Evolutionary conservation across 2,113 vertebrate species (phyloP).

Genomic region (Balaeniceps rex): DNA sequence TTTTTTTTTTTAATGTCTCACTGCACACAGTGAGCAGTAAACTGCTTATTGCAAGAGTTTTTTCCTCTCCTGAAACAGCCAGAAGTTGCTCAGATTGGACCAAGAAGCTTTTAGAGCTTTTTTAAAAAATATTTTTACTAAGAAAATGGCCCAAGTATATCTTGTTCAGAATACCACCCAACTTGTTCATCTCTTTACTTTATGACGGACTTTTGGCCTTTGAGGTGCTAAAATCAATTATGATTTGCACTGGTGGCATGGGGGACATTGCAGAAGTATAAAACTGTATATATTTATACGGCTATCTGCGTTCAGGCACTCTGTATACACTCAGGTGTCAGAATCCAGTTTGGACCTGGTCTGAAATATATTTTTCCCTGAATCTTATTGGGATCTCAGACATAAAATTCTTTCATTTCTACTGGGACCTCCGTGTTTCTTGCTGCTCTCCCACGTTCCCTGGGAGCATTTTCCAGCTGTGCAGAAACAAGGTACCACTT

Average conservation of each 20-base stretch:
- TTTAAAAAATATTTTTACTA: not conserved
- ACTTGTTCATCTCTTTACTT: not conserved
- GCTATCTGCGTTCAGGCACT: not conserved
- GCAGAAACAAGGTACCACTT: not conserved
- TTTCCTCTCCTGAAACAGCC: not conserved
- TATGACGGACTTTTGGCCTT: not conserved
- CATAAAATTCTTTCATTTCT: not conserved
- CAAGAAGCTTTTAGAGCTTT: not conserved
- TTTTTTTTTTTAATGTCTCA: not conserved
- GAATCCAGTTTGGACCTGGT: not conserved
- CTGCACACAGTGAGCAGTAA: not conserved
- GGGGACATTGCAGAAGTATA: not conserved
- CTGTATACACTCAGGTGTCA: not conserved
- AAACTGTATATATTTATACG: not conserved
- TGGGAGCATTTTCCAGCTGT: not conserved
- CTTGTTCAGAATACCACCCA: not conserved
- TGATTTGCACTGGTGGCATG: not conserved
- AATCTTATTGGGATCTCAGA: not conserved
- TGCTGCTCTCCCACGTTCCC: not conserved
- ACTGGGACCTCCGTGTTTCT: not conserved
- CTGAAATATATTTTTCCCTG: not conserved
- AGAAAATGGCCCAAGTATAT: not conserved
- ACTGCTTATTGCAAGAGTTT: not conserved
- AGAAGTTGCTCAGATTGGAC: not conserved
- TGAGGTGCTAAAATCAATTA: not conserved